Conservation (phyloP, 2,113 vertebrate genomes). For the Opisthocomus hoazin region DNA sequence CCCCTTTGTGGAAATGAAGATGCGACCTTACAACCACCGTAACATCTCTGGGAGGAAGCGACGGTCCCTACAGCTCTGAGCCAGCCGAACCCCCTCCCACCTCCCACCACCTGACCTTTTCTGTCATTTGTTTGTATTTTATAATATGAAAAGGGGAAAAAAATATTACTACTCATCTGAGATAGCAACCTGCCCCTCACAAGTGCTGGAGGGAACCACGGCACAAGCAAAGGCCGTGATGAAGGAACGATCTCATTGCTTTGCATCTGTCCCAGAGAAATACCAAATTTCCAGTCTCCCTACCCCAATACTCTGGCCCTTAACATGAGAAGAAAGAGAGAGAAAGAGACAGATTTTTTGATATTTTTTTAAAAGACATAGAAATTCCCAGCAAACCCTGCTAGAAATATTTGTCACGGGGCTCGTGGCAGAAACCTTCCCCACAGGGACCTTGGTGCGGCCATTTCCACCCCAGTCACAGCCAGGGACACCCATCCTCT, state of each 20-base stretch:
- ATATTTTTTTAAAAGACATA: constrained; percentile 27
- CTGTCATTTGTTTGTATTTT: constrained; percentile 74
- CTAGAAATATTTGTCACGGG: neutral
- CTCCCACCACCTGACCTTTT: constrained; percentile 49
- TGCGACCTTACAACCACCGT: constrained; percentile 88
- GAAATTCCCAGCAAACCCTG: neutral
- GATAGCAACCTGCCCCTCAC: constrained; percentile 34
- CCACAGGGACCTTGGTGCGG: neutral
- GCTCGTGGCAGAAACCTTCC: neutral
- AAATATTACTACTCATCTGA: constrained; percentile 11
- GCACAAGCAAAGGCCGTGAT: neutral
- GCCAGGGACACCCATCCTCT: neutral
- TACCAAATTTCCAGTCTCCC: constrained; percentile 42
- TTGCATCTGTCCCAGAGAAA: constrained; percentile 48
- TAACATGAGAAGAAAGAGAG: neutral
- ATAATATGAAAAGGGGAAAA: constrained; percentile 57
- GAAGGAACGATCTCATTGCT: constrained; percentile 29
- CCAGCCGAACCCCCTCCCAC: neutral
- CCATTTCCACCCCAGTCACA: neutral
- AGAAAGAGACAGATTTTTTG: constrained; percentile 23
- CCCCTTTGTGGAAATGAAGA: constrained; percentile 99
- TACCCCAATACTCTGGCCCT: neutral
- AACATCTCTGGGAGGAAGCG: constrained; percentile 84
- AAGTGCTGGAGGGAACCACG: constrained; percentile 14
- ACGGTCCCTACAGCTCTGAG: constrained; percentile 82